Evolutionary conservation across 2,113 vertebrate genomes (phyloP).

Genomic region (Strix uralensis): DNA sequence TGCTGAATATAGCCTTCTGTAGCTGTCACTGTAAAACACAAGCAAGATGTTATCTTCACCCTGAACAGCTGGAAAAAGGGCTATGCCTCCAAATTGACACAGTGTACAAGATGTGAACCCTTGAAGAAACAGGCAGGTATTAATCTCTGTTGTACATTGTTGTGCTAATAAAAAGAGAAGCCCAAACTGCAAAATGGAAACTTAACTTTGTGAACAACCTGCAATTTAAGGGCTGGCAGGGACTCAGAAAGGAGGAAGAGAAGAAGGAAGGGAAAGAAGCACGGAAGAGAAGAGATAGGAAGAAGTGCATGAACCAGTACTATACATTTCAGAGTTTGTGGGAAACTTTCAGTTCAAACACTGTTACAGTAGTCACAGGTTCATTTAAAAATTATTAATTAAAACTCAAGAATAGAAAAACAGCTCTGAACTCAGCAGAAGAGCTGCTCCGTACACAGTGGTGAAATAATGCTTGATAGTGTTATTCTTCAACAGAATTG

Average conservation of each 20-base stretch:
- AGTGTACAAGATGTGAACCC: background rate
- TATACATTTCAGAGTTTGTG: background rate
- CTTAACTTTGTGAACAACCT: background rate
- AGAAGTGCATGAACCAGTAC: background rate
- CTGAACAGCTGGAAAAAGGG: background rate
- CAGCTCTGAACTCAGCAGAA: background rate
- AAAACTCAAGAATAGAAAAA: background rate
- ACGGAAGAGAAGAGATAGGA: background rate
- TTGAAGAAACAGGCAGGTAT: background rate
- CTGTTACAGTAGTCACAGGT: background rate
- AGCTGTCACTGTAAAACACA: background rate
- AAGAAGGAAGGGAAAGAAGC: background rate
- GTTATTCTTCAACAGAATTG: background rate
- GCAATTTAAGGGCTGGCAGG: background rate
- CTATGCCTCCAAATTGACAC: background rate
- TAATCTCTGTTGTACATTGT: background rate
- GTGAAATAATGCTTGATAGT: background rate
- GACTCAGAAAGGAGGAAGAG: background rate
- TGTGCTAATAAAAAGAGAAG: background rate
- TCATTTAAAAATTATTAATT: background rate
- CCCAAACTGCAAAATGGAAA: background rate
- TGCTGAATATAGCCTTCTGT: background rate
- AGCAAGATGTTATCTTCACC: background rate
- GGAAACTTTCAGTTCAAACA: background rate
- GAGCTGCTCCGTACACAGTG: rapidly evolving